Evolutionary conservation across 2,888 invertebrate genomes (phyloP).

Genomic region (Matsumyia berberina): DNA sequence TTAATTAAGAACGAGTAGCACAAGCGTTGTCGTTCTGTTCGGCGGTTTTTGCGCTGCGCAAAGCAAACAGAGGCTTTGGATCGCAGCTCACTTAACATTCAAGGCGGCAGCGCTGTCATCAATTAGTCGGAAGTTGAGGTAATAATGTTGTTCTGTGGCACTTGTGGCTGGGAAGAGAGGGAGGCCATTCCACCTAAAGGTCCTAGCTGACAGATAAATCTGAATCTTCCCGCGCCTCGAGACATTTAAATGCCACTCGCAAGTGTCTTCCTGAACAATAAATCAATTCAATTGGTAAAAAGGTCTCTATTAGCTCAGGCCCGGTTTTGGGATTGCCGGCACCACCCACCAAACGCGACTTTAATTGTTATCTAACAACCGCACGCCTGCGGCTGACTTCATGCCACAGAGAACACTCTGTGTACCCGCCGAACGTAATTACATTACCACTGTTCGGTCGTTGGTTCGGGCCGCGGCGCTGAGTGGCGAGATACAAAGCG

Average conservation of each 20-base stretch:
- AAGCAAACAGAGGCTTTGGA: slow-evolving; percentile 19
- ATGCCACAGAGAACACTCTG: slow-evolving; percentile 35
- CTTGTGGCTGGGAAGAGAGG: slow-evolving; percentile 14
- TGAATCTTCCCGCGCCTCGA: slow-evolving; percentile 19
- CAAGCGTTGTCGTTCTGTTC: slow-evolving; percentile 29
- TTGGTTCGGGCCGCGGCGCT: slow-evolving; percentile 17
- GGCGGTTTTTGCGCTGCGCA: slow-evolving; percentile 18
- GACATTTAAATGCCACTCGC: slow-evolving; percentile 63
- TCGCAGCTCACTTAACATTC: slow-evolving; percentile 57
- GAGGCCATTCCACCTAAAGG: slow-evolving; percentile 38
- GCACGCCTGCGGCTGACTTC: slow-evolving; percentile 60
- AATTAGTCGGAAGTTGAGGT: slow-evolving; percentile 71
- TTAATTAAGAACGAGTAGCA: slow-evolving; percentile 60
- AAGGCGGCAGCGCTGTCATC: slow-evolving; percentile 66
- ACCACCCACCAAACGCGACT: slow-evolving; percentile 73
- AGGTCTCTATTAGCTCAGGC: slow-evolving; percentile 71
- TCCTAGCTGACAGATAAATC: slow-evolving; percentile 33
- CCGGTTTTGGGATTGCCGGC: slow-evolving; percentile 61
- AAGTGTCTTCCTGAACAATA: slow-evolving; percentile 67
- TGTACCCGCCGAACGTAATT: slow-evolving; percentile 27
- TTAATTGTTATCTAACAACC: slow-evolving; percentile 74
- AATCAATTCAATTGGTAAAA: slow-evolving; percentile 72
- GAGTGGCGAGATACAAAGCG: slow-evolving; percentile 63
- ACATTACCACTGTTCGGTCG: slow-evolving; percentile 41
- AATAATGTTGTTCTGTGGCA: slow-evolving; percentile 66